phyloP scores from a whole-genome alignment of 2,113 vertebrate genomes.

The Sylvilagus bachmani region DNA sequence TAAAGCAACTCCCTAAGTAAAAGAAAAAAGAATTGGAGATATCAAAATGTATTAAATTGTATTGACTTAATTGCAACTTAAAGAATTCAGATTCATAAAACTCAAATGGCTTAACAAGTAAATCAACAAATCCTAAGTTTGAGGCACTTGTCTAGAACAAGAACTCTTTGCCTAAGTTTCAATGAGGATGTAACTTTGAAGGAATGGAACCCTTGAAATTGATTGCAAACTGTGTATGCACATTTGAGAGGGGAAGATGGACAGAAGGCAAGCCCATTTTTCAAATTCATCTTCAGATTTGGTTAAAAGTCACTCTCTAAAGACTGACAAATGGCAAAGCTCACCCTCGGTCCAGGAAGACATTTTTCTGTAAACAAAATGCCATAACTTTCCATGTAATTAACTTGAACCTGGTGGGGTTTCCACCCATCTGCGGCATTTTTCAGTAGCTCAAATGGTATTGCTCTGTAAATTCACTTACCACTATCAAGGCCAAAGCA shows the following conservation, averaged over 20 bases:
- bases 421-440: not conserved
- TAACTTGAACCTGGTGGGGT: not conserved
- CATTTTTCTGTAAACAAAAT: not conserved
- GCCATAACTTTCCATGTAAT: not conserved
- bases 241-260: not conserved
- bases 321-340: constrained; percentile 1
- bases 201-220: not conserved
- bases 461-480: constrained; percentile 5
- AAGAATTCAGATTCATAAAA: constrained; percentile 32
- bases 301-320: not conserved
- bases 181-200: constrained; percentile 2
- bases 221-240: not conserved
- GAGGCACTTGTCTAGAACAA: not conserved
- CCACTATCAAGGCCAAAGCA: not conserved
- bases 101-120: not conserved
- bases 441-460: not conserved
- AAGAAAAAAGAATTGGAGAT: not conserved
- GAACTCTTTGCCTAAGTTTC: not conserved
- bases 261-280: not conserved
- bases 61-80: not conserved
- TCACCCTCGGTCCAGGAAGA: not conserved
- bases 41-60: constrained; percentile 4
- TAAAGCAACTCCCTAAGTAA: constrained; percentile 11
- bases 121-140: not conserved
- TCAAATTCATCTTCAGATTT: not conserved